These are phyloP conservation scores for Cataglyphis hispanica DNA, from an alignment of 1,140 invertebrate genomes.

Conservation along the genomic window DNA sequence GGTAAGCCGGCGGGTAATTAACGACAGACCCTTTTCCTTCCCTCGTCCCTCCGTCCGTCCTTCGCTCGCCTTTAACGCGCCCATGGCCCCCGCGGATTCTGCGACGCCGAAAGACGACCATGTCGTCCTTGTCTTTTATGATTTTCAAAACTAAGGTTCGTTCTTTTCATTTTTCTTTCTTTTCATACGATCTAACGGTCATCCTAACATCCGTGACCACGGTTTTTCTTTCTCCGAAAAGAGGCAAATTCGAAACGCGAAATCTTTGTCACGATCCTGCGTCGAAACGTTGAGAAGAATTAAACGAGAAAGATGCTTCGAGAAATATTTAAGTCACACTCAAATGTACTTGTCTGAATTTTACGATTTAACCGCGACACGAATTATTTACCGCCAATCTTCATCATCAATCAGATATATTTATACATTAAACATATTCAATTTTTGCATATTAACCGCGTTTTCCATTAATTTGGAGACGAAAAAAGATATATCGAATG, in stretches of 20 bases:
- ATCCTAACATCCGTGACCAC: too few relatives aligned
- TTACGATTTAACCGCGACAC: too few relatives aligned
- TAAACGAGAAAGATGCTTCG: not conserved
- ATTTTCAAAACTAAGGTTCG: constrained; percentile 18
- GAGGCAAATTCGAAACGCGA: not conserved
- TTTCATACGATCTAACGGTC: not conserved
- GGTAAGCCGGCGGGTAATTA: constrained; percentile 73
- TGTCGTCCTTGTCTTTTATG: constrained; percentile 8
- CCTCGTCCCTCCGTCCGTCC: not conserved
- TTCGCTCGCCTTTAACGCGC: too few relatives aligned
- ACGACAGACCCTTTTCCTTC: constrained; percentile 7
- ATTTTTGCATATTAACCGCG: not conserved
- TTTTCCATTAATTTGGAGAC: not conserved
- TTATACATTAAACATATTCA: not conserved
- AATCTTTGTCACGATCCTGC: not conserved
- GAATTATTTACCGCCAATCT: too few relatives aligned
- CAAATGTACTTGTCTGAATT: too few relatives aligned
- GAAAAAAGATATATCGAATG: not conserved
- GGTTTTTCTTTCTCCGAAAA: too few relatives aligned
- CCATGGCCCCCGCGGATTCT: not conserved
- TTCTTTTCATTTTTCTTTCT: not conserved
- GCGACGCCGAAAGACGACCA: constrained; percentile 8
- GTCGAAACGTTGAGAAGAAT: not conserved
- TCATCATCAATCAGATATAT: too few relatives aligned
- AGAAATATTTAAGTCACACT: constrained; percentile 7